Percentiles rank a stretch among this genome's conserved stretches.
These are phyloP conservation scores for Spodoptera litura DNA, from an alignment of 1,140 invertebrate genomes.

Conservation along the genomic window DNA sequence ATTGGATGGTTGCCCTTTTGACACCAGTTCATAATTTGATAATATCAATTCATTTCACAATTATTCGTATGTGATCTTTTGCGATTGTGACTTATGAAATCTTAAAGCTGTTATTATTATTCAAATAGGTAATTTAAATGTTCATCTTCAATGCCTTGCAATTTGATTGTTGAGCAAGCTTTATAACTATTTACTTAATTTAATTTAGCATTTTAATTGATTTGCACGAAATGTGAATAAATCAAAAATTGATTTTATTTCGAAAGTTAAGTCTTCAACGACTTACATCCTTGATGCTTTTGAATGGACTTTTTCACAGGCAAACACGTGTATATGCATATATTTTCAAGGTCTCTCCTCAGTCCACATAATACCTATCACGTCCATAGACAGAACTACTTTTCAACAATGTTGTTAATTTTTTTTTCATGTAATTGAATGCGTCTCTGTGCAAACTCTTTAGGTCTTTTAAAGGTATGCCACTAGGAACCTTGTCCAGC, in stretches of 20 bases:
- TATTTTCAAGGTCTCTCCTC: too few species aligned
- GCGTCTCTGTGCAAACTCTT: slow-evolving; percentile 53
- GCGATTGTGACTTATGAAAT: slow-evolving; percentile 7
- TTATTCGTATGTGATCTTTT: slow-evolving; percentile 1
- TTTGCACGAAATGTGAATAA: too few species aligned
- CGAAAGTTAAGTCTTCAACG: too few species aligned
- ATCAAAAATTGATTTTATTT: not conserved
- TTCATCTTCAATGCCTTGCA: not conserved
- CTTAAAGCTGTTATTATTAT: not conserved
- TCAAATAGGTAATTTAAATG: not conserved
- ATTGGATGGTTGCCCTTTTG: not conserved
- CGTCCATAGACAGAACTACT: not conserved
- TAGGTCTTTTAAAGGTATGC: slow-evolving; percentile 75
- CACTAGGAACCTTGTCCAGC: slow-evolving; percentile 69
- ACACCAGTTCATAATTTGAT: not conserved
- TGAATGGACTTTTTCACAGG: not conserved
- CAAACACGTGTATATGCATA: not conserved
- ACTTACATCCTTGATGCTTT: not conserved
- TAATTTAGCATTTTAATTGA: too few species aligned
- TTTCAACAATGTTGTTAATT: too few species aligned
- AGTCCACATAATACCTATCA: too few species aligned
- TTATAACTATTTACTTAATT: not conserved
- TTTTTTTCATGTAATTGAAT: not conserved
- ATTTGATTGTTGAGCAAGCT: not conserved
- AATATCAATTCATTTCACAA: not conserved